phyloP scores from a whole-genome alignment of 2,113 vertebrate genomes.

The Prunella fulvescens region DNA sequence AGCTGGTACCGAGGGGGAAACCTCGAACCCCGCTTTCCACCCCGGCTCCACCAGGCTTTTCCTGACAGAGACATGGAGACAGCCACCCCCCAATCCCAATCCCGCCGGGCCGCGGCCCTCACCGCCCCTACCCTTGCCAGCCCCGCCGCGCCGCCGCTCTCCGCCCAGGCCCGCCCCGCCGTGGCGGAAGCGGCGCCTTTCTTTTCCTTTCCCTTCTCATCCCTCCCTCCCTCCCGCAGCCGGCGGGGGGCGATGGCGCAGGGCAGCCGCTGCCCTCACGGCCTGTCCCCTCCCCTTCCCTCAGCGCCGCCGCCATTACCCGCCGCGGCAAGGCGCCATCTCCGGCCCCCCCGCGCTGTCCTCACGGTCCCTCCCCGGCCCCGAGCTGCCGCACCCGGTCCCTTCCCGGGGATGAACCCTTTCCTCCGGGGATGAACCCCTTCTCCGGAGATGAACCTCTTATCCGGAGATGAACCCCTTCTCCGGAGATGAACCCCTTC shows the following conservation, averaged over 20 bases:
- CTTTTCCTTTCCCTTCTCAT: background rate
- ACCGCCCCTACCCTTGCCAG: background rate
- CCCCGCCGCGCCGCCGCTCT: background rate
- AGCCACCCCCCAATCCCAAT: background rate
- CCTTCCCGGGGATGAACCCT: too few relatives aligned
- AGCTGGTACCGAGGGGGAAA: background rate
- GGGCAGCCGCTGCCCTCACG: background rate
- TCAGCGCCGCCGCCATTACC: background rate
- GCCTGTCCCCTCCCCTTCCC: background rate
- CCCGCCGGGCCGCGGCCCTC: background rate
- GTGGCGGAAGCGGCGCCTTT: background rate
- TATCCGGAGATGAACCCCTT: too few relatives aligned
- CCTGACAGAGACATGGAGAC: background rate
- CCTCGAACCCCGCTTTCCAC: background rate
- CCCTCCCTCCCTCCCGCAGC: background rate
- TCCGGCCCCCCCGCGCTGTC: fast-evolving
- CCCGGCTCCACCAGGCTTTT: too few relatives aligned
- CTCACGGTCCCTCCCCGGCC: background rate
- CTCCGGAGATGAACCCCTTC: background rate
- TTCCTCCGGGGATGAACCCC: too few relatives aligned
- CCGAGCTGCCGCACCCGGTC: too few relatives aligned
- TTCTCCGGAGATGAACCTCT: too few relatives aligned
- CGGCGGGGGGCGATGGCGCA: background rate
- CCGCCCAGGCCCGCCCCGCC: background rate
- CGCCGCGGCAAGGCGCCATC: background rate